A percentile compares a stretch with the other conserved stretches of the same genome.
Evolutionary conservation across 1,140 invertebrate species (phyloP).

Genomic region (Anthonomus grandis): DNA sequence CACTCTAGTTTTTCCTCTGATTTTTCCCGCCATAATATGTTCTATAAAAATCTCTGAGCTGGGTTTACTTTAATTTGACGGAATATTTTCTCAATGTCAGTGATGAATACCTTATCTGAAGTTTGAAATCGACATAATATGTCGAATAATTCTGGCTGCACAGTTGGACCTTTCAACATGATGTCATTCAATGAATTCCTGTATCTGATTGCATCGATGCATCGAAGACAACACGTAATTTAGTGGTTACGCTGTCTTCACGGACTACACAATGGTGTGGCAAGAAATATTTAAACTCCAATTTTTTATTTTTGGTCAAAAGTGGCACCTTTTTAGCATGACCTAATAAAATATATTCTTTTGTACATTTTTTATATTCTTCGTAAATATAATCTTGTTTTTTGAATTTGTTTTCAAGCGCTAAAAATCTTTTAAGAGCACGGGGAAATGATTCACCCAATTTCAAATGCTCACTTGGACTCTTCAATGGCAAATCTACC

Average conservation of each 20-base stretch:
- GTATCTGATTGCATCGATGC: conserved; percentile 37
- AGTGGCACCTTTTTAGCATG: conserved; percentile 34
- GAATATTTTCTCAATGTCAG: conserved; percentile 49
- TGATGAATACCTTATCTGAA: conserved; percentile 35
- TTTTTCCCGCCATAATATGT: conserved; percentile 45
- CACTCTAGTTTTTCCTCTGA: conserved; percentile 28
- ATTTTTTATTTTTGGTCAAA: not conserved
- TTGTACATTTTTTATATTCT: conserved; percentile 37
- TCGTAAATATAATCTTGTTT: not conserved
- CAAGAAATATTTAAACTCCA: conserved; percentile 40
- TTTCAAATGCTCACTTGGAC: conserved; percentile 4
- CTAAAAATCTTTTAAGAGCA: conserved; percentile 14
- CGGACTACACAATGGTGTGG: conserved; percentile 49
- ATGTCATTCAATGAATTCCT: conserved; percentile 41
- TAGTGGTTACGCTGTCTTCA: conserved; percentile 36
- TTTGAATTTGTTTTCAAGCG: conserved; percentile 20
- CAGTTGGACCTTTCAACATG: conserved; percentile 38
- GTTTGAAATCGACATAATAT: conserved; percentile 45
- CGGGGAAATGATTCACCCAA: conserved; percentile 7
- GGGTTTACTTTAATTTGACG: conserved; percentile 41
- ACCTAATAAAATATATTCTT: conserved; percentile 35
- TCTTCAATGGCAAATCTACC: conserved; percentile 13
- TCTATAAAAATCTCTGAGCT: conserved; percentile 37
- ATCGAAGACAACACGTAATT: conserved; percentile 46
- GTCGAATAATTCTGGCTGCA: conserved; percentile 46